A percentile compares a stretch with the other conserved stretches of the same genome.
Conservation (phyloP, 2,797 vertebrate genomes). For the Sebastes glaucus region DNA sequence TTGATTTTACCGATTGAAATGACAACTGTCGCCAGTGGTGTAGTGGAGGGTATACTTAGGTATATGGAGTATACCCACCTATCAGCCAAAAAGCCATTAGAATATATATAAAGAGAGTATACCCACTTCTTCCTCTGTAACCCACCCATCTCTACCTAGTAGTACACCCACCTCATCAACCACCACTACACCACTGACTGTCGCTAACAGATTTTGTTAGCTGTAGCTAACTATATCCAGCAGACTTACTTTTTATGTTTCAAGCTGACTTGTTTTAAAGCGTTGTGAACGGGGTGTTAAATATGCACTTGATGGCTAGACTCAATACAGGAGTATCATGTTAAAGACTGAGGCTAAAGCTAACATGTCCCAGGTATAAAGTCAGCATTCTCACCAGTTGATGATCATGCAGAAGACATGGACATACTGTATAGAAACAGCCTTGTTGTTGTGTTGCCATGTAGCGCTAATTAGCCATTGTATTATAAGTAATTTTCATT, state of each 20-base stretch:
- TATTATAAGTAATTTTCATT: neutral
- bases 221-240: neutral
- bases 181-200: neutral
- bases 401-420: neutral
- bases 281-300: neutral
- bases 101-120: too few relatives aligned
- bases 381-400: neutral
- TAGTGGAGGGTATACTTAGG: too few relatives aligned
- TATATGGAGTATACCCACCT: too few relatives aligned
- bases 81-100: too few relatives aligned
- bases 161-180: too few relatives aligned
- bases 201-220: neutral
- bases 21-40: neutral
- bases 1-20: neutral
- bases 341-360: neutral
- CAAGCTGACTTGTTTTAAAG: neutral
- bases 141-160: too few relatives aligned
- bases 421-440: neutral
- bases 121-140: too few relatives aligned
- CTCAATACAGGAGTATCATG: neutral
- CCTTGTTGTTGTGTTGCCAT: neutral
- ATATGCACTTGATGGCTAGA: neutral
- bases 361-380: neutral
- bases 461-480: neutral
- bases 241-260: neutral